phyloP scores from a whole-genome alignment of 2,113 vertebrate genomes.

The Polyodon spathula region DNA sequence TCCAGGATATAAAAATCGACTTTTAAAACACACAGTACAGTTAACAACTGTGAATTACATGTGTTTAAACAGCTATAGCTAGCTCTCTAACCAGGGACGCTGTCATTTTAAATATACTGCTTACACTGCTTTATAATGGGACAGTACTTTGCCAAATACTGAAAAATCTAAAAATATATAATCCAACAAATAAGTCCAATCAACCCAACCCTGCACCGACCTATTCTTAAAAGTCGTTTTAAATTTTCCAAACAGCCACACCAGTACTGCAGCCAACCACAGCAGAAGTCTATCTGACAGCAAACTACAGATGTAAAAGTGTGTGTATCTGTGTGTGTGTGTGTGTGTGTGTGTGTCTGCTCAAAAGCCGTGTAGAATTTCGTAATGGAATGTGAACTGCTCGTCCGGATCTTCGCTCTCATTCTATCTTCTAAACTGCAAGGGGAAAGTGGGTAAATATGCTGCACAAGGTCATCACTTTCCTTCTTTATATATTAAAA shows the following conservation, averaged over 20 bases:
- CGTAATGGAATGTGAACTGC: constrained; percentile 54
- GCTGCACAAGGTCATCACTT: not conserved
- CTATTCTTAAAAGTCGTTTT: no score
- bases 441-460: constrained; percentile 4
- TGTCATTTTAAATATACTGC: no score
- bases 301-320: not conserved
- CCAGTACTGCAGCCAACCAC: not conserved
- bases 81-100: no score
- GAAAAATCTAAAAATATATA: no score
- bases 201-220: no score
- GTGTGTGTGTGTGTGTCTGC: constrained; percentile 15
- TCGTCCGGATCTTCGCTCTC: constrained; percentile 52
- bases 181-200: no score
- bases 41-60: no score
- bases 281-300: not conserved
- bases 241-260: not conserved
- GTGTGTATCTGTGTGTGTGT: not conserved
- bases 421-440: constrained; percentile 61
- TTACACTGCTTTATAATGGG: no score
- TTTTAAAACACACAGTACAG: no score
- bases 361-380: constrained; percentile 54
- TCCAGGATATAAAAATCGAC: no score
- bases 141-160: no score
- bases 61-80: no score
- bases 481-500: not conserved